These are phyloP conservation scores for Lithophane ornitopus DNA, from an alignment of 2,888 invertebrate genomes.

Conservation along the genomic window DNA sequence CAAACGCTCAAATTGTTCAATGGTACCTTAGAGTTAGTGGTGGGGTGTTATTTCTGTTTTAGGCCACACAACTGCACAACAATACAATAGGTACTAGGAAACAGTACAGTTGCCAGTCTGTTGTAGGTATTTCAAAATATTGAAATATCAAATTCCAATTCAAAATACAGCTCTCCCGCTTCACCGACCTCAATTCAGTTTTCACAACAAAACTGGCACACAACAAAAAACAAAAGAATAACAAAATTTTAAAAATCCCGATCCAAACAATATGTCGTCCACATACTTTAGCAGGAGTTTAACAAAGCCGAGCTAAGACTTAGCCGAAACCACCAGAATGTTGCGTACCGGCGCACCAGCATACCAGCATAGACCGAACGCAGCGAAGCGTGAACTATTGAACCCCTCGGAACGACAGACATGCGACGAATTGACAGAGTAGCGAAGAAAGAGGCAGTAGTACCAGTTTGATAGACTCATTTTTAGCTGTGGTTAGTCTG, in stretches of 20 bases:
- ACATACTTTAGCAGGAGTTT: constrained; percentile 37
- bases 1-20: too few species aligned
- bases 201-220: constrained; percentile 13
- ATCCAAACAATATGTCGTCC: constrained; percentile 25
- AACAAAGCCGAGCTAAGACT: constrained; percentile 46
- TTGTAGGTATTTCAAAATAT: neutral
- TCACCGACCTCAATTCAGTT: constrained; percentile 23
- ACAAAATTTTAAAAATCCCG: constrained; percentile 14
- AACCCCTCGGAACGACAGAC: constrained; percentile 65
- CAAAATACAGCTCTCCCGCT: constrained; percentile 19
- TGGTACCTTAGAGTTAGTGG: too few species aligned
- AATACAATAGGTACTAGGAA: neutral
- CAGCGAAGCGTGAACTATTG: constrained; percentile 74
- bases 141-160: constrained; percentile 17
- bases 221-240: constrained; percentile 13
- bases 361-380: constrained; percentile 56
- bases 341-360: constrained; percentile 44
- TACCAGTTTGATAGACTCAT: neutral
- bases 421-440: constrained; percentile 44
- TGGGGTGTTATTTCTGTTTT: too few species aligned
- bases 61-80: too few species aligned
- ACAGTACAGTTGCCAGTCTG: neutral
- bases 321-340: constrained; percentile 53
- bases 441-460: constrained; percentile 8
- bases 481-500: neutral